These are phyloP conservation scores for Phylloscopus trochiloides DNA, from an alignment of 2,113 vertebrate species.

Conservation along the genomic window DNA sequence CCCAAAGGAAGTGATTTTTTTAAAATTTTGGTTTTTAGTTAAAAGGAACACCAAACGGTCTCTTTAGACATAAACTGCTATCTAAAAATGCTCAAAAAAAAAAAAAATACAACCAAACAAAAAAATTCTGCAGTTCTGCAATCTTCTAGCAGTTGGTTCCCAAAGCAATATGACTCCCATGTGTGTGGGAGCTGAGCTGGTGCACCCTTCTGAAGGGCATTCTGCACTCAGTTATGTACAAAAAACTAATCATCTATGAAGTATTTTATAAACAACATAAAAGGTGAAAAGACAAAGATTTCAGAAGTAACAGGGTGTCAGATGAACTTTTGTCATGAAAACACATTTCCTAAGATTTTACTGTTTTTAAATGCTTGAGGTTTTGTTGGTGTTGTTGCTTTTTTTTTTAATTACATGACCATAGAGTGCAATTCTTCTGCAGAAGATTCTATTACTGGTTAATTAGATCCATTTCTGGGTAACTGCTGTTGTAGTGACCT, in stretches of 20 bases:
- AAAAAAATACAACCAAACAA: background rate
- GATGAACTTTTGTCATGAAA: background rate
- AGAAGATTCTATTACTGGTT: background rate
- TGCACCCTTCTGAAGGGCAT: background rate
- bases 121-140: background rate
- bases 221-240: background rate
- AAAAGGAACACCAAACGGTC: background rate
- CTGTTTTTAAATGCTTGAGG: background rate
- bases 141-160: background rate
- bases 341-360: background rate
- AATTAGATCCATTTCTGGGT: background rate
- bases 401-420: background rate
- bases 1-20: background rate
- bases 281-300: background rate
- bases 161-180: background rate
- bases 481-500: background rate
- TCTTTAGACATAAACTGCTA: background rate
- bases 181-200: background rate
- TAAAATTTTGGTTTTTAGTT: background rate
- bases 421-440: background rate
- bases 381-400: background rate
- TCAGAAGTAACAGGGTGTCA: background rate
- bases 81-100: background rate
- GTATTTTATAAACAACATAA: background rate
- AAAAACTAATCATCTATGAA: accelerated